Percentiles rank a stretch among this genome's conserved stretches.
These are phyloP conservation scores for Anagyrus pseudococci DNA, from an alignment of 2,888 invertebrate genomes.

Conservation along the genomic window DNA sequence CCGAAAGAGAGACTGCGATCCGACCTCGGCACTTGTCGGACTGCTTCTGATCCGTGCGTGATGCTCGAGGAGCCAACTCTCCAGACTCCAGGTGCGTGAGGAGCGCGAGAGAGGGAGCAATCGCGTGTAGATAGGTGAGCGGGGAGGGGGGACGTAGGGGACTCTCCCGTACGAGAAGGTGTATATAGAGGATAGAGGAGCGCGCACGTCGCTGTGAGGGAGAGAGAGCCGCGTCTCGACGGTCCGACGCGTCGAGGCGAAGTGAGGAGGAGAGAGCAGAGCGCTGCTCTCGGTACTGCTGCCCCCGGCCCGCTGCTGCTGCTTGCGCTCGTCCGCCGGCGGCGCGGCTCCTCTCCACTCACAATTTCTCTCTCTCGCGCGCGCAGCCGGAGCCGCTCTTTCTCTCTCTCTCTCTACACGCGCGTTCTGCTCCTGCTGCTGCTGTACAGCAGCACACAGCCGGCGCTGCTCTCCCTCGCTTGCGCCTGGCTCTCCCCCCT, in stretches of 20 bases:
- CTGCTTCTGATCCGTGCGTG: too few species aligned
- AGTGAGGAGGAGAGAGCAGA: slow-evolving; percentile 27
- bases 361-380: background rate
- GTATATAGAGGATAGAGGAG: background rate
- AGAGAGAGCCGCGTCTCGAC: slow-evolving; percentile 8
- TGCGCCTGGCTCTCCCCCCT: too few species aligned
- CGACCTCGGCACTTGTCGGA: too few species aligned
- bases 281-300: slow-evolving; percentile 31
- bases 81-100: too few species aligned
- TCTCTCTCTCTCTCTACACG: slow-evolving; percentile 26
- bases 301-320: slow-evolving; percentile 1
- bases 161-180: background rate
- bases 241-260: slow-evolving; percentile 32
- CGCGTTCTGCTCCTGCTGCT: background rate
- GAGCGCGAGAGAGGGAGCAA: too few species aligned
- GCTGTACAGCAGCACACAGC: too few species aligned
- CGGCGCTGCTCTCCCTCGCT: too few species aligned
- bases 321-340: background rate
- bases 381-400: slow-evolving; percentile 11
- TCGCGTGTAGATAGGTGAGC: background rate
- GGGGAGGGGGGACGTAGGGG: background rate
- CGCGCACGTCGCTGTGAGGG: background rate
- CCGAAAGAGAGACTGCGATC: too few species aligned
- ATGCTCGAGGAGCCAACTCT: too few species aligned
- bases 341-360: background rate